A percentile compares a stretch with the other conserved stretches of the same genome.
These are phyloP conservation scores for Encarsia formosa DNA, from an alignment of 2,888 invertebrate species.

Conservation along the genomic window DNA sequence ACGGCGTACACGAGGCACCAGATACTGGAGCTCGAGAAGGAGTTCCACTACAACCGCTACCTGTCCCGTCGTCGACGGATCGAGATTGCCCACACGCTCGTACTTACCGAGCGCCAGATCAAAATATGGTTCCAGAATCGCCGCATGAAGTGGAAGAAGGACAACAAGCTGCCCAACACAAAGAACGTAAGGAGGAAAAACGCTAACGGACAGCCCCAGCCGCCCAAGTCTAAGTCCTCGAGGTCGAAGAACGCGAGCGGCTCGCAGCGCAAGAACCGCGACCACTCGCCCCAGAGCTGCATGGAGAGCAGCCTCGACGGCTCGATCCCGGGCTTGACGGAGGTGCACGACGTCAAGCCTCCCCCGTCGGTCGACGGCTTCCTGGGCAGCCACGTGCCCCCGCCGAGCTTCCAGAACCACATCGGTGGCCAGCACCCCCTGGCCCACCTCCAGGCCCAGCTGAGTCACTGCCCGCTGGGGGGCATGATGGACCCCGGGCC, in stretches of 20 bases:
- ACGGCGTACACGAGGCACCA: conserved; percentile 98
- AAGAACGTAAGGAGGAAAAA: conserved; percentile 66
- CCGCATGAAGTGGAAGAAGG: conserved; percentile 84
- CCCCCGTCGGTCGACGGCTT: conserved; percentile 27
- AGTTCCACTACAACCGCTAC: conserved; percentile 97
- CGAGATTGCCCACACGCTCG: conserved; percentile 94
- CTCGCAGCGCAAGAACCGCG: conserved; percentile 64
- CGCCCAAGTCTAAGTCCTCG: conserved; percentile 35
- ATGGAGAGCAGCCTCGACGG: conserved; percentile 38
- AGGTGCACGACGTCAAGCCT: conserved; percentile 43
- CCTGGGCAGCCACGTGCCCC: conserved; percentile 12
- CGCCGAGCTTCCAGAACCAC: conserved; percentile 42
- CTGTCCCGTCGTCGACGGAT: conserved; percentile 90
- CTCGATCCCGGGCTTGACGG: conserved; percentile 32
- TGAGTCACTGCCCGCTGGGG: conserved; percentile 47
- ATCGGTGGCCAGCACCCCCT: conserved; percentile 45
- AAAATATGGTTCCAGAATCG: conserved; percentile 87
- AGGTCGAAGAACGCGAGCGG: conserved; percentile 52
- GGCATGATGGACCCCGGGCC: conserved; percentile 47
- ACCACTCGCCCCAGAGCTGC: conserved; percentile 34
- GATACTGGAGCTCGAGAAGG: conserved; percentile 94
- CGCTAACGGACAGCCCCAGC: conserved; percentile 47
- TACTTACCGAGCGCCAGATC: conserved; percentile 86
- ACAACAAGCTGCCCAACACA: conserved; percentile 84
- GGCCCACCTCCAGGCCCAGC: conserved; percentile 51